These are phyloP conservation scores for Lepidostoma basale DNA, from an alignment of 1,140 invertebrate species.

Conservation along the genomic window DNA sequence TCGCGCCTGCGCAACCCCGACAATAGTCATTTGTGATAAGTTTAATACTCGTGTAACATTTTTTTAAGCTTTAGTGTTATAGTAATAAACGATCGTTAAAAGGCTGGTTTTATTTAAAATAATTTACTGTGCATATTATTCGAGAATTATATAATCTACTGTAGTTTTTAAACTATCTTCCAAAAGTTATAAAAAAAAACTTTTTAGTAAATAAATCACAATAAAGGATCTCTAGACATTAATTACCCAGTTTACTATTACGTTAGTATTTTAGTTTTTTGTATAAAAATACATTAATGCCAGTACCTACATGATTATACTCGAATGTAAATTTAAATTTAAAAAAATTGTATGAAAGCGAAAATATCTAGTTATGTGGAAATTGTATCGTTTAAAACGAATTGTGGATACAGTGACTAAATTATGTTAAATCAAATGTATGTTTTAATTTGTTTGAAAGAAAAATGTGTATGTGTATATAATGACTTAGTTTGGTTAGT, in stretches of 20 bases:
- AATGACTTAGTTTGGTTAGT: no score
- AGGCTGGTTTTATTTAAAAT: slow-evolving; percentile 15
- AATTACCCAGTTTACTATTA: no score
- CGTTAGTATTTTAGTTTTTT: no score
- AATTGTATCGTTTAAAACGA: slow-evolving; percentile 38
- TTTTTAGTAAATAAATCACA: no score
- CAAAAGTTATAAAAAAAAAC: no score
- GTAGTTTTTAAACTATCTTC: no score
- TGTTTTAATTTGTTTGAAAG: no score
- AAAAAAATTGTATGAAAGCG: background rate
- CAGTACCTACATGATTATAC: slow-evolving; percentile 44
- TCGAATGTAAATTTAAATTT: slow-evolving; percentile 23
- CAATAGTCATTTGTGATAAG: slow-evolving; percentile 41
- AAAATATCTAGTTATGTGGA: slow-evolving; percentile 10
- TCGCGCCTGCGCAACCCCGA: slow-evolving; percentile 46
- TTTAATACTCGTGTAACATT: slow-evolving; percentile 3
- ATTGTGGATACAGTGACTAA: slow-evolving; percentile 32
- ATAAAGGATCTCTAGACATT: no score
- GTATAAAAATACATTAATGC: slow-evolving; percentile 23
- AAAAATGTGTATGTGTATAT: no score
- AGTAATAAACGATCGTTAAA: slow-evolving; percentile 26
- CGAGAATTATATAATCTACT: no score
- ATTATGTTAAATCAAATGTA: no score
- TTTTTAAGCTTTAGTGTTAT: slow-evolving; percentile 2
- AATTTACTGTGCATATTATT: background rate